A percentile compares a stretch with the other conserved stretches of the same genome.
These are phyloP conservation scores for Archips xylosteana DNA, from an alignment of 2,888 invertebrate genomes.

Conservation along the genomic window DNA sequence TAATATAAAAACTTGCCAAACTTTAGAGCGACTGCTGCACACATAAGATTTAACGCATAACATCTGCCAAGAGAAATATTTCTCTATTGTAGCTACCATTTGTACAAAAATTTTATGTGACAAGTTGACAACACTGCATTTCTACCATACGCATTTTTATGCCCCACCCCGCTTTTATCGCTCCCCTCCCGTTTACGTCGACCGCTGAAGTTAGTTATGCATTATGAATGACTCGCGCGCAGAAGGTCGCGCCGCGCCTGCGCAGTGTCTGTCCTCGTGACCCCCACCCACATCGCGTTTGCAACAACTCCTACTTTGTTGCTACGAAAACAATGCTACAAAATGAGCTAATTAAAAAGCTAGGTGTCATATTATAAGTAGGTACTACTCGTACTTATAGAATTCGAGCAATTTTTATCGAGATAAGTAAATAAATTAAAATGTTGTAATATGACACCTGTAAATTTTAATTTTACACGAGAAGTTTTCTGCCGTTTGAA, in stretches of 20 bases:
- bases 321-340: slow-evolving; percentile 7
- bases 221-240: slow-evolving; percentile 28
- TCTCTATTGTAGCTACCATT: no score
- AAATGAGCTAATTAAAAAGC: neutral
- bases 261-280: slow-evolving; percentile 43
- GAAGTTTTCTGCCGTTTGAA: no score
- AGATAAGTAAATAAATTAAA: no score
- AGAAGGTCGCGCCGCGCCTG: slow-evolving; percentile 40
- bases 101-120: no score
- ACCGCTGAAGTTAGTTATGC: neutral
- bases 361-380: neutral
- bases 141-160: neutral
- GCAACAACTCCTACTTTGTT: slow-evolving; percentile 7
- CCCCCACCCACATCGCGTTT: slow-evolving; percentile 37
- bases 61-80: no score
- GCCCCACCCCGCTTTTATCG: neutral
- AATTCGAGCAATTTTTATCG: no score
- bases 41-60: no score
- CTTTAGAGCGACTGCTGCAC: no score
- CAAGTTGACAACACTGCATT: neutral
- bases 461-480: no score
- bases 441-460: no score
- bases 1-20: no score
- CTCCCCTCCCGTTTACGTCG: neutral
- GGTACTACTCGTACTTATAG: neutral